Conservation (phyloP, 35 echinoderm and acorn worm genomes). For the Holothuria glaberrima region DNA sequence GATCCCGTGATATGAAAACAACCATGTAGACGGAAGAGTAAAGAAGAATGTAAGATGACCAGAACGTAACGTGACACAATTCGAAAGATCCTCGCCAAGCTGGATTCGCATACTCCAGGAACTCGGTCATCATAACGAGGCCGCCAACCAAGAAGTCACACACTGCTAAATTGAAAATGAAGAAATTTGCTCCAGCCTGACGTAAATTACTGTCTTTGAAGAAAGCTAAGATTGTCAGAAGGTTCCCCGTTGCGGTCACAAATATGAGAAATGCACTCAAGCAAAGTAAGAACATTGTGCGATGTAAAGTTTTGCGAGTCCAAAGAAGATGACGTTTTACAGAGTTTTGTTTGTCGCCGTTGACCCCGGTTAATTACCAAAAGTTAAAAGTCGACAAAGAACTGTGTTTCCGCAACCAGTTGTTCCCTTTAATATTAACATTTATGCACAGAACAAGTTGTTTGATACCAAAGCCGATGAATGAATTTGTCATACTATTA, state of each 20-base stretch:
- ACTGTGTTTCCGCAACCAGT: too few species aligned
- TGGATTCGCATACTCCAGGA: not conserved
- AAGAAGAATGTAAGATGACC: not conserved
- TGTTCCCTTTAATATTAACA: too few species aligned
- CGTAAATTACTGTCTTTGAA: not conserved
- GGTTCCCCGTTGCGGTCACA: not conserved
- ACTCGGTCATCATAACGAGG: not conserved
- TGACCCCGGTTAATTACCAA: too few species aligned
- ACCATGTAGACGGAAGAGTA: not conserved
- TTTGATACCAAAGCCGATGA: too few species aligned
- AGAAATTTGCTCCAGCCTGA: not conserved
- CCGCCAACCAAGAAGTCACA: not conserved
- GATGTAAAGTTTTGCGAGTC: too few species aligned
- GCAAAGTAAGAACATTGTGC: too few species aligned
- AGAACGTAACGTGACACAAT: not conserved
- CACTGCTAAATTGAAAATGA: not conserved
- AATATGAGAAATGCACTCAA: not conserved
- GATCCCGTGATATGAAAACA: constrained; percentile 14
- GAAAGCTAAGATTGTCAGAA: not conserved
- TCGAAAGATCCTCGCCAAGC: not conserved
- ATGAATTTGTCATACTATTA: too few species aligned
- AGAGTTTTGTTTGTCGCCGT: too few species aligned
- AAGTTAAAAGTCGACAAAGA: too few species aligned
- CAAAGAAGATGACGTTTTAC: too few species aligned
- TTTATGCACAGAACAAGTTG: too few species aligned